phyloP scores from a whole-genome alignment of 30 jellyfish, hydroid and myxozoan genomes.

The Aurelia aurita region DNA sequence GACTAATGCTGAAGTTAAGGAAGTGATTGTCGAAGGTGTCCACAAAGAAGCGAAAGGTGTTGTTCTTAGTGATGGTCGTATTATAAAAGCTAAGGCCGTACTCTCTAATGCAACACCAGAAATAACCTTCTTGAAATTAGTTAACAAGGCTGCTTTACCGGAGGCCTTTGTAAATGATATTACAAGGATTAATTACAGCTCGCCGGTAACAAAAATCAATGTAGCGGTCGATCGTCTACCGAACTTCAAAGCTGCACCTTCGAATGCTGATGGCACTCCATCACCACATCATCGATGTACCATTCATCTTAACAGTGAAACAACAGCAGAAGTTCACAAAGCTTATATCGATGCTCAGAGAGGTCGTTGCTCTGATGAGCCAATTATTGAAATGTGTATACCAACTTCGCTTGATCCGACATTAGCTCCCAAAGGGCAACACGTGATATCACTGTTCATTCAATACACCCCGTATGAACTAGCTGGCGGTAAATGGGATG shows the following conservation, averaged over 20 bases:
- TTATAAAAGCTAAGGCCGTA: constrained; percentile 19
- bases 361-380: constrained; percentile 48
- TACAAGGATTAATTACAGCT: constrained; percentile 27
- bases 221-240: constrained; percentile 60
- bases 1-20: constrained; percentile 54
- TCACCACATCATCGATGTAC: constrained; percentile 66
- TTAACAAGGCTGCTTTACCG: constrained; percentile 39
- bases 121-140: constrained; percentile 40
- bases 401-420: constrained; percentile 66
- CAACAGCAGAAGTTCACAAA: constrained; percentile 44
- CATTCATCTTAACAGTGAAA: constrained; percentile 57
- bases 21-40: constrained; percentile 5
- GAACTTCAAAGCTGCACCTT: constrained; percentile 37
- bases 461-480: constrained; percentile 69
- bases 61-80: constrained; percentile 43
- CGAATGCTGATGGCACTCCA: constrained; percentile 47
- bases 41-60: constrained; percentile 40
- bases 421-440: constrained; percentile 46
- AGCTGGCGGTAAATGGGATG: constrained; percentile 56
- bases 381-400: constrained; percentile 65
- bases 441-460: constrained; percentile 44
- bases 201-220: constrained; percentile 58
- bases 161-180: constrained; percentile 22
- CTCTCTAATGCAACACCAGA: constrained; percentile 71
- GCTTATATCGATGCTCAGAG: constrained; percentile 60